These are phyloP conservation scores for Mormyrus hasselquistii DNA, from an alignment of 2,797 vertebrate genomes.

Conservation along the genomic window DNA sequence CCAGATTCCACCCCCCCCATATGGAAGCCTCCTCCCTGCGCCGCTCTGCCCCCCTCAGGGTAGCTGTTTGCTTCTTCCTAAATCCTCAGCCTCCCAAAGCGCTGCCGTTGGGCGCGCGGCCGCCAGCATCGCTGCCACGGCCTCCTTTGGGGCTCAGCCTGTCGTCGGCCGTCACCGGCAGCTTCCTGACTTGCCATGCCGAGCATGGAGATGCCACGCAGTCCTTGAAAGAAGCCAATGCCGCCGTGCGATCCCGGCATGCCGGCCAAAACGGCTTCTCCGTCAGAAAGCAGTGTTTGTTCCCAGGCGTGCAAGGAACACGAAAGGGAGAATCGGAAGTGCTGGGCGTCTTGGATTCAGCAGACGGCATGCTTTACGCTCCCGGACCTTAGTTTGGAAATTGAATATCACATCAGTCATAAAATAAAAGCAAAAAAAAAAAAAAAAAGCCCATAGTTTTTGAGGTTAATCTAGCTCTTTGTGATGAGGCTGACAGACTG, in stretches of 20 bases:
- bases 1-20: background rate
- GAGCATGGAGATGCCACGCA: background rate
- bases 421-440: background rate
- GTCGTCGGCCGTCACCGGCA: background rate
- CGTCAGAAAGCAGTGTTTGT: background rate
- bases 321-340: background rate
- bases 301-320: background rate
- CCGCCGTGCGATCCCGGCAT: background rate
- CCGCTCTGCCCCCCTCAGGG: background rate
- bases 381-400: background rate
- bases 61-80: background rate
- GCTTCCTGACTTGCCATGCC: background rate
- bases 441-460: background rate
- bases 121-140: background rate
- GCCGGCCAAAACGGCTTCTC: background rate
- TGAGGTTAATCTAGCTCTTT: background rate
- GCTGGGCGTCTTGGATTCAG: background rate
- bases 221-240: background rate
- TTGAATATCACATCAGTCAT: background rate
- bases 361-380: background rate
- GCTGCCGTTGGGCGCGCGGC: background rate
- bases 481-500: background rate
- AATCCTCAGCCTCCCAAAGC: background rate
- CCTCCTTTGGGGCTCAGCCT: background rate
- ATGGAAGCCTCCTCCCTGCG: background rate